Base-by-base conservation (phyloP, 2,888 invertebrate genomes). In the Odontocolon sp. region DNA sequence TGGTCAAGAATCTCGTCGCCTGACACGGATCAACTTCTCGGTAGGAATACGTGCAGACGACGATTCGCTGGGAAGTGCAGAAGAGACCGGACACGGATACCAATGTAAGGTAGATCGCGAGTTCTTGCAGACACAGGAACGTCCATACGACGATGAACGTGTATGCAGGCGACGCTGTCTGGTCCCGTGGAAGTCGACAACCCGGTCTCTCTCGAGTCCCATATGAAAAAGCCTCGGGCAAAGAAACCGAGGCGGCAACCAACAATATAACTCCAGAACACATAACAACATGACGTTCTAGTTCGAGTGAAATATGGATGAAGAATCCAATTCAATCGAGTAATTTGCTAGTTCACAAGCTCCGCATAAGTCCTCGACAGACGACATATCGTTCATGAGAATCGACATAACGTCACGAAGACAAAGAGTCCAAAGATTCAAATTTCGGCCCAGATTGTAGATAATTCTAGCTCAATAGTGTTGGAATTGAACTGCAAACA, bases 11-110 rank as follows among this genome's bases (percentile, higher is more conserved):
- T 70, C 72, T 71, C 59, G 75, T 79, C 80, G 78, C 77, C 80
- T 86, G 86, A 85, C 86, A 87, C 82, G 80, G 81, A 86, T 86
- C 80, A 78, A 81, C 73, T 87, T 85, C 82, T 77, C 74, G 78
- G 83, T 83, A 82, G 66, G 61, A 56, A 31, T 16, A 31, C 23
- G 42, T 42, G 45, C 14, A 11, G 23, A 38, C 23, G 36, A 42
- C 50, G 50, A 57, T 59, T 56, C 38, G 69, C 68, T 28, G 59
- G 64, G 75, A 74, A 72, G 71, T 47, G 63, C 47, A 16, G 57
- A 59, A 71, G 73, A 64, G 59, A 81, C 78, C 78, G 76, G 80
- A 78, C 69, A 69, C 74, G 71, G 63, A 66, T 67, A 42, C 59
- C 69, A 69, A 76, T 75, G 64, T 67, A 76, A 59, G 68, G 69